phyloP scores from a whole-genome alignment of 1,140 invertebrate species.

The Aphidius ervi region DNA sequence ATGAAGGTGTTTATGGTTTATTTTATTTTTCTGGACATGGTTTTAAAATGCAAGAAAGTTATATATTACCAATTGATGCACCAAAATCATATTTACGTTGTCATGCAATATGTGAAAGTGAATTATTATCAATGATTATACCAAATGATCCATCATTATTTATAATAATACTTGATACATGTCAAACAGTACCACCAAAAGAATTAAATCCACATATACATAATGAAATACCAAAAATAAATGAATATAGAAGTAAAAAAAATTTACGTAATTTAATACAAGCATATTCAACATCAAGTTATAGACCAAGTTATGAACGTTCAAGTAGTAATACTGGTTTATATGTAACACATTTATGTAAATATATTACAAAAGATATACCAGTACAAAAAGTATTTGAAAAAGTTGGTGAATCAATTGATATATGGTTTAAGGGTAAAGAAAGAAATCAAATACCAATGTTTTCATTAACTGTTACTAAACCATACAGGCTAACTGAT shows the following conservation, averaged over 20 bases:
- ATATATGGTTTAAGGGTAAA: slow-evolving; percentile 34
- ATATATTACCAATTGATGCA: slow-evolving; percentile 43
- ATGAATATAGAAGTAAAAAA: slow-evolving; percentile 37
- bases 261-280: slow-evolving; percentile 42
- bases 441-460: slow-evolving; percentile 43
- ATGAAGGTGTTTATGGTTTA: slow-evolving; percentile 43
- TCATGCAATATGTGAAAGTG: slow-evolving; percentile 43
- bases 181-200: slow-evolving; percentile 39
- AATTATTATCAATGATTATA: slow-evolving; percentile 37
- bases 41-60: slow-evolving; percentile 47
- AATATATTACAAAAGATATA: slow-evolving; percentile 40
- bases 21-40: slow-evolving; percentile 50
- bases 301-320: slow-evolving; percentile 40
- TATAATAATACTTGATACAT: slow-evolving; percentile 45
- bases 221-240: slow-evolving; percentile 35
- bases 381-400: slow-evolving; percentile 41
- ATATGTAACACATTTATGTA: slow-evolving; percentile 36
- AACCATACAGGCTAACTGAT: slow-evolving; percentile 39
- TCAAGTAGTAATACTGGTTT: slow-evolving; percentile 34
- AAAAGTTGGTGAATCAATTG: slow-evolving; percentile 41
- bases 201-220: slow-evolving; percentile 40
- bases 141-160: slow-evolving; percentile 41
- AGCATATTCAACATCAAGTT: slow-evolving; percentile 42
- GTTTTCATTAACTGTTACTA: slow-evolving; percentile 38
- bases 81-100: slow-evolving; percentile 35